Evolutionary conservation across 2,888 invertebrate species (phyloP).

Genomic region (Chouioia cunea): DNA sequence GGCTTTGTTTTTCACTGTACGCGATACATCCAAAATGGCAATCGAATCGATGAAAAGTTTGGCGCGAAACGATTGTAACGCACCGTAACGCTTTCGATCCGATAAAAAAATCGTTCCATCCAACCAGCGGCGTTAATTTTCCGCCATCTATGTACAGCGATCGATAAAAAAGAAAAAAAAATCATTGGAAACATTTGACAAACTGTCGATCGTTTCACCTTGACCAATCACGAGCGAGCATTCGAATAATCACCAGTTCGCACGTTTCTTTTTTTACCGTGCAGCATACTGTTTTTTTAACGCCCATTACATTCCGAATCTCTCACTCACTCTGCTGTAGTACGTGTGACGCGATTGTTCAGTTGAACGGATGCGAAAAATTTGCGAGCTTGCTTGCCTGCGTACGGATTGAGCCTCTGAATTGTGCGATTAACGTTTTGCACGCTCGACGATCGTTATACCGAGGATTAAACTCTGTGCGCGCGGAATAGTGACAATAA

Average conservation of each 20-base stretch:
- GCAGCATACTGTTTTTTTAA: no score
- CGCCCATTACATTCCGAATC: background rate
- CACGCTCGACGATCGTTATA: constrained; percentile 23
- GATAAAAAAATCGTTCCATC: no score
- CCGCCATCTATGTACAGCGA: no score
- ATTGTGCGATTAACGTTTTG: constrained; percentile 9
- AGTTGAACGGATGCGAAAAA: no score
- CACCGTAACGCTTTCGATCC: no score
- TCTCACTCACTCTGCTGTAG: background rate
- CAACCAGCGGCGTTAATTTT: no score
- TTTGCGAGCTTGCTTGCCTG: background rate
- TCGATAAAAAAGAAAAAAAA: constrained; percentile 5
- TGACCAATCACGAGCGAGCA: background rate
- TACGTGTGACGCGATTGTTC: no score
- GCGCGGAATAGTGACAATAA: constrained; percentile 1
- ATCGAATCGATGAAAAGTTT: no score
- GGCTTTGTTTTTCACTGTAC: no score
- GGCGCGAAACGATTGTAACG: constrained; percentile 4
- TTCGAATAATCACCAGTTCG: constrained; percentile 6
- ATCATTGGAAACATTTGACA: background rate
- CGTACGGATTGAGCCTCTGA: background rate
- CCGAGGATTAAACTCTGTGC: background rate
- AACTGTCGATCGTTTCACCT: no score
- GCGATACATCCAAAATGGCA: no score
- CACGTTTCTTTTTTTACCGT: constrained; percentile 1